These are phyloP conservation scores for Polydrusus cervinus DNA, from an alignment of 2,888 invertebrate species.

Conservation along the genomic window DNA sequence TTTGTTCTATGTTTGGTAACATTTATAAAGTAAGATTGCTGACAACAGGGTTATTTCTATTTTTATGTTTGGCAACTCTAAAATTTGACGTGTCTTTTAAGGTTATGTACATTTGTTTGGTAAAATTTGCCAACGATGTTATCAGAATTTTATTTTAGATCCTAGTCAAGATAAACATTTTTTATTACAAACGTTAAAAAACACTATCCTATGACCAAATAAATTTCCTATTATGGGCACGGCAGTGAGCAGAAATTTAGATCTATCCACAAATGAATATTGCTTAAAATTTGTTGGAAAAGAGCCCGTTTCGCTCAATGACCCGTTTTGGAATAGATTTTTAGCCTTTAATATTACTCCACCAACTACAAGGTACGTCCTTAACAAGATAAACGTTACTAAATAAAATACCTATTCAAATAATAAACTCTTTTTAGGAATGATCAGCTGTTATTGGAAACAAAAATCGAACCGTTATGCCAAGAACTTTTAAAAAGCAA, in stretches of 20 bases:
- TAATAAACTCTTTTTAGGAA: constrained; percentile 74
- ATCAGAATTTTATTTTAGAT: constrained; percentile 27
- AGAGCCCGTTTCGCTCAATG: constrained; percentile 87
- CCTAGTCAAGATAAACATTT: background rate
- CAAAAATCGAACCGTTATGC: constrained; percentile 82
- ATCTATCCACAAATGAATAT: constrained; percentile 87
- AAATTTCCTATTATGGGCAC: constrained; percentile 79
- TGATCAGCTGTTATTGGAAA: constrained; percentile 87
- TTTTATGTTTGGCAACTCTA: no score
- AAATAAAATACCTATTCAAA: constrained; percentile 17
- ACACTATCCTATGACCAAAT: constrained; percentile 11
- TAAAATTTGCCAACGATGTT: constrained; percentile 37
- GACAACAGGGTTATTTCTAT: no score
- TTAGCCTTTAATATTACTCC: constrained; percentile 92
- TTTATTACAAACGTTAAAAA: background rate
- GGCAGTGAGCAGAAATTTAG: constrained; percentile 84
- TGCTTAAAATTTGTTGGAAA: constrained; percentile 85
- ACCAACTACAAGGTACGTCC: constrained; percentile 81
- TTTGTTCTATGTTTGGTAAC: no score
- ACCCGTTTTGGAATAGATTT: constrained; percentile 95
- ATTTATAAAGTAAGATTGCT: background rate
- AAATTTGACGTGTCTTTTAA: constrained; percentile 20
- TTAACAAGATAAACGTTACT: background rate
- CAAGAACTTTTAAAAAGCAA: constrained; percentile 89
- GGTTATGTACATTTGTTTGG: constrained; percentile 36